phyloP scores from a whole-genome alignment of 2,113 vertebrate genomes.

The Antechinus flavipes region DNA sequence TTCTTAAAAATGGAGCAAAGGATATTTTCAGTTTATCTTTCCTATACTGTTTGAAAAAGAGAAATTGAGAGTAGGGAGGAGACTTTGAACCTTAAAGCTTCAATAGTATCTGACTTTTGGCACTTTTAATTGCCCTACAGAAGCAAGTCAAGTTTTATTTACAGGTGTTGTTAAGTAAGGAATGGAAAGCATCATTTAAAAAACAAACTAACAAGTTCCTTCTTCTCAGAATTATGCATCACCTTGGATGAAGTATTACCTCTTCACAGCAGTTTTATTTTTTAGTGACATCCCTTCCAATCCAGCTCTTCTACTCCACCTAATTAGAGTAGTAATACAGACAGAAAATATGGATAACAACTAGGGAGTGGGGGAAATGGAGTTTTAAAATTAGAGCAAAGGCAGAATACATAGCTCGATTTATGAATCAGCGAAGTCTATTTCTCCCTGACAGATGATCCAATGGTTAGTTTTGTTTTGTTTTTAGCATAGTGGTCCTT shows the following conservation, averaged over 20 bases:
- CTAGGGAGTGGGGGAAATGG: neutral
- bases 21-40: neutral
- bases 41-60: neutral
- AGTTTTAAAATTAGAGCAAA: constrained; percentile 4
- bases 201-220: neutral
- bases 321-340: neutral
- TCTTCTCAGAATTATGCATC: neutral
- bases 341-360: constrained; percentile 19
- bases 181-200: constrained; percentile 1
- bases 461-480: too few relatives aligned
- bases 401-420: neutral
- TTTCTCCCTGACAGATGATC: neutral
- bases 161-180: constrained; percentile 32
- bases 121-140: constrained; percentile 20
- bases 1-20: neutral
- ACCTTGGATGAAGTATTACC: neutral
- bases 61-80: neutral
- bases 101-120: neutral
- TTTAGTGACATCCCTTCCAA: constrained; percentile 23
- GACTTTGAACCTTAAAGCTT: neutral
- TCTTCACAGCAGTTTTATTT: constrained; percentile 7
- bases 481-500: neutral
- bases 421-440: neutral
- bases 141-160: constrained; percentile 38
- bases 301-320: neutral